These are phyloP conservation scores for Nephrotoma flavescens DNA, from an alignment of 2,888 invertebrate genomes.

Conservation along the genomic window DNA sequence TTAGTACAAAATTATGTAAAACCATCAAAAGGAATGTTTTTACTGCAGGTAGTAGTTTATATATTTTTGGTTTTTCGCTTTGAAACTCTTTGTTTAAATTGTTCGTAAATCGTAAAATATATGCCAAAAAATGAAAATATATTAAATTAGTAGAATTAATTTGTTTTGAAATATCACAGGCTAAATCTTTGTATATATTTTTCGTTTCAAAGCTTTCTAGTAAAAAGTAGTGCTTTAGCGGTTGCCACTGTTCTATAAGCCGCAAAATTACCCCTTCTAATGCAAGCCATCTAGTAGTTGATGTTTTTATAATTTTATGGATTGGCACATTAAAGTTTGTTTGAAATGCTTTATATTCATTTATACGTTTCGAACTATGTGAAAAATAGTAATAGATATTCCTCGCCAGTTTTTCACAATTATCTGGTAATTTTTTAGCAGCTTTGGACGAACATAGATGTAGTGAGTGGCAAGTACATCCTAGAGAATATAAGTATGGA, in stretches of 20 bases:
- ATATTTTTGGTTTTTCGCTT: not conserved
- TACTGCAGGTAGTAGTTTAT: not conserved
- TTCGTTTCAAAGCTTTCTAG: not conserved
- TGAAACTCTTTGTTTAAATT: not conserved
- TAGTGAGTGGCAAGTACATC: slow-evolving; percentile 18
- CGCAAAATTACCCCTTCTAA: not conserved
- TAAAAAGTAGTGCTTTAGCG: not conserved
- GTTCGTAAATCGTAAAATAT: not conserved
- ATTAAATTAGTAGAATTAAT: not conserved
- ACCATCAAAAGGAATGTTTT: not conserved
- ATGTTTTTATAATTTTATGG: slow-evolving; percentile 17
- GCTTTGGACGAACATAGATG: slow-evolving; percentile 10
- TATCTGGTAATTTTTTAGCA: slow-evolving; percentile 15
- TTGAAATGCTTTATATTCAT: slow-evolving; percentile 17
- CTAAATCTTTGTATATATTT: not conserved
- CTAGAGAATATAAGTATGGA: slow-evolving; percentile 15
- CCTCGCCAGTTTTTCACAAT: slow-evolving; percentile 16
- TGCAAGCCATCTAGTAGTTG: slow-evolving; percentile 13
- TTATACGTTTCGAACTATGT: slow-evolving; percentile 18
- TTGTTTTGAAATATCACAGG: not conserved
- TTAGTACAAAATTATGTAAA: not conserved
- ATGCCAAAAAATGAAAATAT: not conserved
- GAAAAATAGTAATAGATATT: slow-evolving; percentile 17
- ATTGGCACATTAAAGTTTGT: slow-evolving; percentile 15
- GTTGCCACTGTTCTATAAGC: not conserved